Base-by-base conservation (phyloP, 2,888 invertebrate species). In the Synergus gifuensis region DNA sequence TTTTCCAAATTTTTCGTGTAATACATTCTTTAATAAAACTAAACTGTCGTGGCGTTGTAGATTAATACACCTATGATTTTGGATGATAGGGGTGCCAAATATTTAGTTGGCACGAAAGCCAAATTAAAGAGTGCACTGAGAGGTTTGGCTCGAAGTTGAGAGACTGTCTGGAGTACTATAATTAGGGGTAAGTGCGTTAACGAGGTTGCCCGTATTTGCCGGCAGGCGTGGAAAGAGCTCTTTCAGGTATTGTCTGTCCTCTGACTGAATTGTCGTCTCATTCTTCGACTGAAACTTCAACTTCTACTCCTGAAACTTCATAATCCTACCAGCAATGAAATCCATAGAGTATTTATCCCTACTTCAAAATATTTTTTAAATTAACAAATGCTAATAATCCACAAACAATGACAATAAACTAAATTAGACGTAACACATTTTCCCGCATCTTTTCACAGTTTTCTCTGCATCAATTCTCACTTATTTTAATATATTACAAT, bases 161-260 rank as follows among this genome's bases (percentile, higher is more conserved):
- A 77, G 80, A 81, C 69, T 76, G 82, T 83, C 81, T 83, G 79
- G 78, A 78, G 79, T 76, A 69, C 73, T 79, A 82, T 82, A 82
- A 82, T 82, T 82, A 82, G 82, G 81, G 77, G 79, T 79, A 83
- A 83, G 80, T 79, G 80, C 80, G 78, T 79, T 82, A 80, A 81
- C 81, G 81, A 81, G 81, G 77, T 36, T 36, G 81, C 83, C 81
- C 83, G 83, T 81, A 83, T 83, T 83, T 80, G 76, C 83, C 78
- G 60, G 78, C 80, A 80, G 80, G 76, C 80, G 77, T 79, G 64
- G 81, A 79, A 79, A 79, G 76, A 81, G 78, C 80, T 54, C 67
- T 80, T 80, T 80, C 79, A 79, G 44, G 49, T 66, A 78, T 83
- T 80, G 83, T 80, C 79, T 78, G 73, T 28, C 78, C 63, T 66